Evolutionary conservation across 2,797 vertebrate genomes (phyloP), one percentile per base, ranked within the genome.

Genomic region (Coranthus polyacanthus): DNA sequence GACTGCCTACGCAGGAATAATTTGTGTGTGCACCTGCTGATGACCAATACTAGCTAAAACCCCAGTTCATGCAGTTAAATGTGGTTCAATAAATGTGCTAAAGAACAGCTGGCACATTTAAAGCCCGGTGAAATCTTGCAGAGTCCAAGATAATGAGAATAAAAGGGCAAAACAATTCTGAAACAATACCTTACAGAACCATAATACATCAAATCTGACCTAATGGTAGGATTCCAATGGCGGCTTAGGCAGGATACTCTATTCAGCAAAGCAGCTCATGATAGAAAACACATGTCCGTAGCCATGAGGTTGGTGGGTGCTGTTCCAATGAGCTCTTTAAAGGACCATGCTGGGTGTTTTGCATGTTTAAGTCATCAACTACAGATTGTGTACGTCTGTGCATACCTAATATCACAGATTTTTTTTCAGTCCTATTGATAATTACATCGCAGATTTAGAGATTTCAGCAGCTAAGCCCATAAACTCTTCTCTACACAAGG

Each of bases 271-370:
- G 15, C 47, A 46, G 24, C 29, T 45, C 11, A 51, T 50, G 56
- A 78, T 80, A 56, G 53, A 68, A 79, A 80, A 67, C 82, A 86
- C 50, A 72, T 84, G 78, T 69, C 12, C 18, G 18, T 54, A 17
- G 17, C n/a, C 32, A 36, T 34, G 66, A 38, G 12, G 43, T 26
- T 45, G 51, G 50, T 29, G 49, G 58, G 50, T 12, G n/a, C 24
- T 74, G 53, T 29, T 36, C 51, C 32, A 8, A 52, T 55, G 20
- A 44, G 13, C 16, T 32, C 45, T 61, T 32, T 51, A 16, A 70
- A 64, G 6, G 12, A 9, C 3, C 6, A 16, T 34, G 12, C 6
- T 56, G 8, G 12, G 24, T 11, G 12, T 29, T 58, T 63, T 47
- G 17, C 11, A 43, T 10, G 13, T 58, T 50, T 61, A 13, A 43